Percentiles rank a stretch among this genome's conserved stretches.
phyloP scores from a whole-genome alignment of 2,113 vertebrate species.

The Litocranius walleri region DNA sequence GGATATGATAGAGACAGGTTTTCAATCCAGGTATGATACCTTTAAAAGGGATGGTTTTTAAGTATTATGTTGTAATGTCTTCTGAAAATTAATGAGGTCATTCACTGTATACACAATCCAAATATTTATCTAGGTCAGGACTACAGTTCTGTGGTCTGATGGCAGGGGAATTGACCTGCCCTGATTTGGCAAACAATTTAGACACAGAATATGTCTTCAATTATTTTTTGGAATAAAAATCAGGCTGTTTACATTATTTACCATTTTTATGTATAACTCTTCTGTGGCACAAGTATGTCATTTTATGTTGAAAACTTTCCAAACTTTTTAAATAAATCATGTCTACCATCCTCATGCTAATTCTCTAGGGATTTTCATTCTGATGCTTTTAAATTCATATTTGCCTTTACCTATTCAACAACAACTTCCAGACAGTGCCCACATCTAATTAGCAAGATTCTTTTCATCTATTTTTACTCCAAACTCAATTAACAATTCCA shows the following conservation, averaged over 20 bases:
- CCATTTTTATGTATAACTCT: not conserved
- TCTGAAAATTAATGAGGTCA: slow-evolving; percentile 26
- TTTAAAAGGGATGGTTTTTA: not conserved
- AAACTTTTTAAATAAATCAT: not conserved
- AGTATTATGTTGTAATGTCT: not conserved
- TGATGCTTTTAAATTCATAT: slow-evolving; percentile 47
- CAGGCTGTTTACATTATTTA: not conserved
- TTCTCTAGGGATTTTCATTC: not conserved
- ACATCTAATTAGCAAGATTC: slow-evolving; percentile 56
- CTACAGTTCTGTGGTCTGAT: not conserved
- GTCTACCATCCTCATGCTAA: slow-evolving; percentile 71
- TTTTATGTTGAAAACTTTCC: not conserved
- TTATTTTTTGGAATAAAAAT: not conserved
- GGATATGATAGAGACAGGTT: not conserved
- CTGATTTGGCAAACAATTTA: not conserved
- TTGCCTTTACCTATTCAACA: slow-evolving; percentile 36
- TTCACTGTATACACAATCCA: not conserved
- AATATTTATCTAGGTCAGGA: not conserved
- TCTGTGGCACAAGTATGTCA: not conserved
- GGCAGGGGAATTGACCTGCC: not conserved
- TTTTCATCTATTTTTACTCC: slow-evolving; percentile 62
- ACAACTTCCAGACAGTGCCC: not conserved
- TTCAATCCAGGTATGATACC: not conserved
- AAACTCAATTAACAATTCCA: slow-evolving; percentile 54
- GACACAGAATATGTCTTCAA: not conserved